These are phyloP conservation scores for Spialia ferax DNA, from an alignment of 2,888 invertebrate species.

Conservation along the genomic window DNA sequence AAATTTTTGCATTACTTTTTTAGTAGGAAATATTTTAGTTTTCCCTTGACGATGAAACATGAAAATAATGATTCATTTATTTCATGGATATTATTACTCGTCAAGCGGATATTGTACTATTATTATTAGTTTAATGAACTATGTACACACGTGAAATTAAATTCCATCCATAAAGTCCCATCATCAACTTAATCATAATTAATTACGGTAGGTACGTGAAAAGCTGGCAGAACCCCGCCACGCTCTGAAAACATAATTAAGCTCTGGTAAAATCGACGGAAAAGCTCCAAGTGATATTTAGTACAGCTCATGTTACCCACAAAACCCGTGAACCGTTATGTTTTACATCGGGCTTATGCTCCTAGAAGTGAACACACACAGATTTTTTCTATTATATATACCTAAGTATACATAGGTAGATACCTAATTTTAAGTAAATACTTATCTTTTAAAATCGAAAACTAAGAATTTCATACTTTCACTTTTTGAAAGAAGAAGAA, in stretches of 20 bases:
- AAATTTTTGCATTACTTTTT: too few relatives aligned
- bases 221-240: slow-evolving; percentile 21
- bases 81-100: background rate
- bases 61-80: too few relatives aligned
- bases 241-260: slow-evolving; percentile 35
- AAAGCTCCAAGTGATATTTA: slow-evolving; percentile 33
- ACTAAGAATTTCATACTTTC: too few relatives aligned
- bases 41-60: too few relatives aligned
- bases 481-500: too few relatives aligned
- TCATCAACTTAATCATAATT: slow-evolving; percentile 37
- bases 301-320: slow-evolving; percentile 29
- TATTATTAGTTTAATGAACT: background rate
- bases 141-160: background rate
- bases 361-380: background rate
- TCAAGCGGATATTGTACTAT: background rate
- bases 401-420: too few relatives aligned
- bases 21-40: too few relatives aligned
- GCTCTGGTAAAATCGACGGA: slow-evolving; percentile 20
- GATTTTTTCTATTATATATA: too few relatives aligned
- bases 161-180: background rate
- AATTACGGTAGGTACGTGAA: slow-evolving; percentile 27
- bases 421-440: too few relatives aligned
- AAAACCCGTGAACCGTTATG: slow-evolving; percentile 18
- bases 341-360: slow-evolving; percentile 15
- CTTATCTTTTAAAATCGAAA: too few relatives aligned